Evolutionary conservation across 2,113 vertebrate genomes (phyloP).

Genomic region (Laticauda colubrina): DNA sequence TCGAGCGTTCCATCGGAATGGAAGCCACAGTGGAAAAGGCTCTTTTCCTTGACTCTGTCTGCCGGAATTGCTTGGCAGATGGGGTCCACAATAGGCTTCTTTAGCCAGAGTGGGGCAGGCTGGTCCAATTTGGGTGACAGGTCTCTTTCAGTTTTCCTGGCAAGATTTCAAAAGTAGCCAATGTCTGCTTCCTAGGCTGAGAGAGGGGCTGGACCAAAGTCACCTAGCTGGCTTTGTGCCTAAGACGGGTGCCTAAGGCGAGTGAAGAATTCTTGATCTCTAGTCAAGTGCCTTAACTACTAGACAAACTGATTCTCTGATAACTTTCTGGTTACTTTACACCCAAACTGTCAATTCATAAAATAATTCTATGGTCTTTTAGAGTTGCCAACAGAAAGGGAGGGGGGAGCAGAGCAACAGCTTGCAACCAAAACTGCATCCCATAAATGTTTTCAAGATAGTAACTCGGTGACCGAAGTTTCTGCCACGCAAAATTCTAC

Average conservation of each 20-base stretch:
- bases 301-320: background rate
- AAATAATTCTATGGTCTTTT: too few species aligned
- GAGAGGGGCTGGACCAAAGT: background rate
- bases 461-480: too few species aligned
- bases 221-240: background rate
- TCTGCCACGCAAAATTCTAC: too few species aligned
- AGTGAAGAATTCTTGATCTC: background rate
- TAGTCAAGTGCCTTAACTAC: background rate
- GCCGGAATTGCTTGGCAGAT: background rate
- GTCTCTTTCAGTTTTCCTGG: background rate
- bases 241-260: background rate
- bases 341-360: too few species aligned
- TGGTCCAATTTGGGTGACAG: background rate
- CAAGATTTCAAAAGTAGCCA: background rate
- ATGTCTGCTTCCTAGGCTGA: background rate
- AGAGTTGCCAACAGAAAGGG: too few species aligned
- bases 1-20: background rate
- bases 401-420: too few species aligned
- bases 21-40: background rate
- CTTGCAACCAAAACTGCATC: too few species aligned
- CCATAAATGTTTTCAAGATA: too few species aligned
- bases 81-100: background rate
- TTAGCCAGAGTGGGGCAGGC: background rate
- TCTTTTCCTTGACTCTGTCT: background rate
- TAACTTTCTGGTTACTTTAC: background rate